Evolutionary conservation across 2,888 invertebrate genomes (phyloP).

Genomic region (Salpingus planirostris): DNA sequence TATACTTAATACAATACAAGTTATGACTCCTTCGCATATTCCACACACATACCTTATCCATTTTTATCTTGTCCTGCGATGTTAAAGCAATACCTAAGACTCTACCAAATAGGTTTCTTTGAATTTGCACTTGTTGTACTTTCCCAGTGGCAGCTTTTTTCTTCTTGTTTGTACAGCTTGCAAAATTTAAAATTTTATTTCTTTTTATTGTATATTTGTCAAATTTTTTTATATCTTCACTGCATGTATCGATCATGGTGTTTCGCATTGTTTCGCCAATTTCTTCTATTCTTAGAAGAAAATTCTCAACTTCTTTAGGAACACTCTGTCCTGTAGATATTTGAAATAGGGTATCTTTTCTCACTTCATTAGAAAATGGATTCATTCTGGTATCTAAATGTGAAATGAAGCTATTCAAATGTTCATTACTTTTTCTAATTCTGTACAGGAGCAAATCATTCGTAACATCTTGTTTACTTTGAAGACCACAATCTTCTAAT

Average conservation of each 20-base stretch:
- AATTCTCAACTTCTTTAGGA: neutral
- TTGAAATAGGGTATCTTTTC: neutral
- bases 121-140: slow-evolving; percentile 22
- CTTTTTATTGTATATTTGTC: neutral
- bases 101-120: slow-evolving; percentile 25
- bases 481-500: slow-evolving; percentile 6
- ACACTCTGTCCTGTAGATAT: neutral
- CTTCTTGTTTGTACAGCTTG: neutral
- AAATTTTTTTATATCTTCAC: neutral
- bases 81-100: no score
- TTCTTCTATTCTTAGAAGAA: slow-evolving; percentile 1
- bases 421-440: neutral
- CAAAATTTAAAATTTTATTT: neutral
- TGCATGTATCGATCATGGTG: no score
- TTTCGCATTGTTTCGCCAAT: no score
- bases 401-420: neutral
- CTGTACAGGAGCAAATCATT: neutral
- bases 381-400: neutral
- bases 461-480: neutral
- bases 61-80: no score
- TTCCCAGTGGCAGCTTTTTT: slow-evolving; percentile 3
- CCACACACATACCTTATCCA: no score
- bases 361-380: neutral
- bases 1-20: no score
- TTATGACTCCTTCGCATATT: no score